These are phyloP conservation scores for Pachypeltis micranthus DNA, from an alignment of 1,140 invertebrate genomes.

Conservation along the genomic window DNA sequence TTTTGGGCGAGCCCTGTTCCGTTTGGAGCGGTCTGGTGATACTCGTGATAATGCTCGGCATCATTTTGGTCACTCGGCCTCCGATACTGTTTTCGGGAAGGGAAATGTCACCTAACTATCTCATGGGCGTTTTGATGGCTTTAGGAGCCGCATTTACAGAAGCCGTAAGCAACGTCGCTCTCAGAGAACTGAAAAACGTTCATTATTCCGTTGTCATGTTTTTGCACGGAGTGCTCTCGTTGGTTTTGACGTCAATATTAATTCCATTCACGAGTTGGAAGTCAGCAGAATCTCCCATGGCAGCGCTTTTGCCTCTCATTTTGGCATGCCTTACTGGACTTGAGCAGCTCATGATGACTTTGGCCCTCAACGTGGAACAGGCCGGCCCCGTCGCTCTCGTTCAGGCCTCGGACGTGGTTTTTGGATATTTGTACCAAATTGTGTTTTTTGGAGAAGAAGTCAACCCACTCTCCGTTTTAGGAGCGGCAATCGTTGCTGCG, in stretches of 20 bases:
- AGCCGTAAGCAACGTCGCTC: slow-evolving; percentile 2
- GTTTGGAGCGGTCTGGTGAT: background rate
- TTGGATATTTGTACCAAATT: slow-evolving; percentile 3
- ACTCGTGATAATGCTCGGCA: background rate
- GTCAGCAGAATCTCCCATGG: background rate
- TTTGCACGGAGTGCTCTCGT: background rate
- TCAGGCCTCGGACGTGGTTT: slow-evolving; percentile 12
- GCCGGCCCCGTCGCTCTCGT: slow-evolving; percentile 12
- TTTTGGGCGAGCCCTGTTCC: background rate
- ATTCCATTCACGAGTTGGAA: background rate
- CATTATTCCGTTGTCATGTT: background rate
- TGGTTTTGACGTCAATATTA: background rate
- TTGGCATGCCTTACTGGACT: background rate
- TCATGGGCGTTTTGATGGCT: background rate
- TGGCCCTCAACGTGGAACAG: slow-evolving; percentile 4
- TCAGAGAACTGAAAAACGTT: slow-evolving; percentile 5
- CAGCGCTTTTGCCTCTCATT: background rate
- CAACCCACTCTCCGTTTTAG: background rate
- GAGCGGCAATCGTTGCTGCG: background rate
- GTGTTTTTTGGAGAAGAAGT: slow-evolving; percentile 4
- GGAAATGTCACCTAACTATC: background rate
- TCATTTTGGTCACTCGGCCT: slow-evolving; percentile 10
- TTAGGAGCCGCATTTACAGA: background rate
- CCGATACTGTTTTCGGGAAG: background rate
- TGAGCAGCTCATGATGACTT: slow-evolving; percentile 8